Base-by-base conservation (phyloP, 2,888 invertebrate genomes). In the Coleophora flavipennella region DNA sequence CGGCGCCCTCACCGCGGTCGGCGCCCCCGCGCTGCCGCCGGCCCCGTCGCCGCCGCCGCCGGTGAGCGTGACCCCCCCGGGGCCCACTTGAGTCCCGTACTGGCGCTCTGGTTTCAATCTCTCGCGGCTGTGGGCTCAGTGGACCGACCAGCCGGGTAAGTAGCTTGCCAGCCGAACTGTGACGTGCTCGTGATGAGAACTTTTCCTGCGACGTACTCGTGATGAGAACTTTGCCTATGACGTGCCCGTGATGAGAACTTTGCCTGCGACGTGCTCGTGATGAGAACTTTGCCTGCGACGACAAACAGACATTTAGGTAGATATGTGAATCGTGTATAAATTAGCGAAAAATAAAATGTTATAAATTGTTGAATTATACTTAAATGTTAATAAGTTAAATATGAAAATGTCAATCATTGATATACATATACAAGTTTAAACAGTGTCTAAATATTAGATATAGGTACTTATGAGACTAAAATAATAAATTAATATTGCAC, bases 321-420 rank as follows among this genome's bases (percentile, higher is more conserved):
- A 65, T 60, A 67, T 79, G 76, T 73, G 73, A 73, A 63, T 68
- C 77, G 72, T 80, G 75, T 69, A 73, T 68, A 63, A 29, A 59
- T 57, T 65, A 69, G 59, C 62, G 63, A 68, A 62, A 57, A 66
- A 67, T 61, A 62, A 67, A 73, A 75, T 80, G 78, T 79, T 81
- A 71, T 59, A n/a, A n/a, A n/a, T 76, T 78, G 79, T 81, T 79
- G 71, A 70, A 70, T 57, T 60, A 65, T 67, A 67, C 58, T 42
- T 65, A 72, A 59, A 56, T 59, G 57, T 50, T 66, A 72, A 68
- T 72, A 73, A 71, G 71, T 6, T 4, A 20, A 20, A 20, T n/a
- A n/a, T n/a, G 72, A 69, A 49, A 50, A 55, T 58, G 68, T 70
- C 67, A 59, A 61, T 67, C 62, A 66, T 64, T 57, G 57, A 6